Evolutionary conservation across 2,797 vertebrate species (phyloP).

Genomic region (Cichlasoma orientale): DNA sequence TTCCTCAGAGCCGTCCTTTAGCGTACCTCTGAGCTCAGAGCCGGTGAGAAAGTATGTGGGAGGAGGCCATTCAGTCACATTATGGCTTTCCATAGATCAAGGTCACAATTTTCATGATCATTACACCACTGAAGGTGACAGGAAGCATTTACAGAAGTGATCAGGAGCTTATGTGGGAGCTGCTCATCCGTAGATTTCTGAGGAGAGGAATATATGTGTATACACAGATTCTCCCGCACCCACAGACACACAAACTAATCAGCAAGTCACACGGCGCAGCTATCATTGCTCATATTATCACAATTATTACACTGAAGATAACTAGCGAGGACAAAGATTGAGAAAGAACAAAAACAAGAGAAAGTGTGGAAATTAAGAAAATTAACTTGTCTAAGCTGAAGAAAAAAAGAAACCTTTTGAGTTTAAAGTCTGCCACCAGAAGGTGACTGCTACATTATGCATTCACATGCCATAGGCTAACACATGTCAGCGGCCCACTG

Average conservation of each 20-base stretch:
- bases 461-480: constrained; percentile 77
- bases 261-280: constrained; percentile 59
- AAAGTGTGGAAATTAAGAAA: constrained; percentile 30
- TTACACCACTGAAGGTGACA: constrained; percentile 83
- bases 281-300: constrained; percentile 60
- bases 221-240: constrained; percentile 47
- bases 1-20: constrained; percentile 73
- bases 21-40: constrained; percentile 64
- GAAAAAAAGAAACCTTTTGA: constrained; percentile 27
- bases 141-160: constrained; percentile 82
- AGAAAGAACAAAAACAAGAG: constrained; percentile 13
- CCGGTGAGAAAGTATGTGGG: constrained; percentile 71
- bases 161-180: constrained; percentile 80
- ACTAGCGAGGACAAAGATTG: constrained; percentile 35
- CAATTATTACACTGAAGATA: constrained; percentile 41
- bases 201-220: constrained; percentile 67
- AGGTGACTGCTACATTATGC: constrained; percentile 77
- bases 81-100: constrained; percentile 83
- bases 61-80: constrained; percentile 78
- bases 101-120: constrained; percentile 84
- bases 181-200: constrained; percentile 78
- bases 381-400: constrained; percentile 13
- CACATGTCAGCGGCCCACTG: constrained; percentile 77
- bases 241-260: constrained; percentile 67
- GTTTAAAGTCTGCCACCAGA: constrained; percentile 65